These are phyloP conservation scores for Psammodynastes pulverulentus DNA, from an alignment of 2,113 vertebrate genomes.

Conservation along the genomic window DNA sequence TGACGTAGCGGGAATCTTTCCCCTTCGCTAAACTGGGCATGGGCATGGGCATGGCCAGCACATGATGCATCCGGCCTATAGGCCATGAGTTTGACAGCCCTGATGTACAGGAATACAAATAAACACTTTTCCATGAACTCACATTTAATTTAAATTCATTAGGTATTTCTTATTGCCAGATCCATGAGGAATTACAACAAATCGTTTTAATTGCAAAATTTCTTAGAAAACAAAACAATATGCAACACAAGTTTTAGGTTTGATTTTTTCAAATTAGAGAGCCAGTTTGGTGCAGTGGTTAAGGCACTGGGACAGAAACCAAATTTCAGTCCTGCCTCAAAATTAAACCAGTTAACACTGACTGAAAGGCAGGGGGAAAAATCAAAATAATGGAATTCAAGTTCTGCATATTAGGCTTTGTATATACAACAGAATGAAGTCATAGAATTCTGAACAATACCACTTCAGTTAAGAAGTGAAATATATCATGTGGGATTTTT, in stretches of 20 bases:
- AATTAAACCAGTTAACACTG: background rate
- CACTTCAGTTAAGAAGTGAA: background rate
- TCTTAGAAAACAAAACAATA: background rate
- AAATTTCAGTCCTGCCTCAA: background rate
- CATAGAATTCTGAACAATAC: background rate
- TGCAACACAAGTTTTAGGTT: background rate
- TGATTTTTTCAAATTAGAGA: background rate
- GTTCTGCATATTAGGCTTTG: background rate
- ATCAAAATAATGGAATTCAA: background rate
- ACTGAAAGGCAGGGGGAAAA: background rate
- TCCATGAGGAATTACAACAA: background rate
- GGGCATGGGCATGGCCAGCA: too few species aligned
- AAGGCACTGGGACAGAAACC: background rate
- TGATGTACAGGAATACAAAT: background rate
- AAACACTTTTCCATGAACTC: background rate
- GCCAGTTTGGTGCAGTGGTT: background rate
- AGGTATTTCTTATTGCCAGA: background rate
- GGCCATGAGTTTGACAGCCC: too few species aligned
- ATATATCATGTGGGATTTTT: background rate
- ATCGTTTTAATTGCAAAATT: background rate
- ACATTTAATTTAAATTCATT: background rate
- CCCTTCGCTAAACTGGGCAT: too few species aligned
- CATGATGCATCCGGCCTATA: too few species aligned
- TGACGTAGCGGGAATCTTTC: too few species aligned
- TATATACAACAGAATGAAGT: background rate